phyloP scores from a whole-genome alignment of 2,797 vertebrate species.

The Neomorphus geoffroyi region DNA sequence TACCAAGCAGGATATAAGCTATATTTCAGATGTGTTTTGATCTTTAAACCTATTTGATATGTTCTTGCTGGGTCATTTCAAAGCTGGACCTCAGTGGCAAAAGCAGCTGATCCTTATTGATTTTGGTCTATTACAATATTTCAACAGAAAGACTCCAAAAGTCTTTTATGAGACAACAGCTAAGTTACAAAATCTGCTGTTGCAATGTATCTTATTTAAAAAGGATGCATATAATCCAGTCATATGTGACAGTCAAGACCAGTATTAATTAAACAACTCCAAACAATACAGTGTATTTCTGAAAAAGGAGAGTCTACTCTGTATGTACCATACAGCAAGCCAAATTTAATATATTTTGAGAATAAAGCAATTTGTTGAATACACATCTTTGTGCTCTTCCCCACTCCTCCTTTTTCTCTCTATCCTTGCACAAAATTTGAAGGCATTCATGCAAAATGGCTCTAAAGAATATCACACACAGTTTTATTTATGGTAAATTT shows the following conservation, averaged over 20 bases:
- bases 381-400: not conserved
- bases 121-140: not conserved
- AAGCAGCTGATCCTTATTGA: not conserved
- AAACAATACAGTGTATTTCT: not conserved
- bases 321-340: not conserved
- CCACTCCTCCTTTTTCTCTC: not conserved
- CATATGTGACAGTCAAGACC: not conserved
- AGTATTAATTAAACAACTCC: conserved; percentile 1
- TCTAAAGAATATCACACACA: conserved; percentile 56
- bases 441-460: conserved; percentile 62
- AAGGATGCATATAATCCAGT: not conserved
- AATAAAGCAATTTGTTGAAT: conserved; percentile 28
- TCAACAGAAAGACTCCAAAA: not conserved
- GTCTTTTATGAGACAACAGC: not conserved
- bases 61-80: not conserved
- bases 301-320: not conserved
- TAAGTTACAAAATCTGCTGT: not conserved
- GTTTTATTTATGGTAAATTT: conserved; percentile 73
- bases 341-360: conserved; percentile 17
- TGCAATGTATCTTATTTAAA: not conserved
- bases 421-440: conserved; percentile 32
- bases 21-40: not conserved
- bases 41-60: not conserved
- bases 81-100: not conserved
- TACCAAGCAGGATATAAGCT: not conserved